Percentiles rank a stretch among this genome's conserved stretches.
Evolutionary conservation across 64 coral and sea anemone genomes (phyloP).

Genomic region (Pocillopora damicornis): DNA sequence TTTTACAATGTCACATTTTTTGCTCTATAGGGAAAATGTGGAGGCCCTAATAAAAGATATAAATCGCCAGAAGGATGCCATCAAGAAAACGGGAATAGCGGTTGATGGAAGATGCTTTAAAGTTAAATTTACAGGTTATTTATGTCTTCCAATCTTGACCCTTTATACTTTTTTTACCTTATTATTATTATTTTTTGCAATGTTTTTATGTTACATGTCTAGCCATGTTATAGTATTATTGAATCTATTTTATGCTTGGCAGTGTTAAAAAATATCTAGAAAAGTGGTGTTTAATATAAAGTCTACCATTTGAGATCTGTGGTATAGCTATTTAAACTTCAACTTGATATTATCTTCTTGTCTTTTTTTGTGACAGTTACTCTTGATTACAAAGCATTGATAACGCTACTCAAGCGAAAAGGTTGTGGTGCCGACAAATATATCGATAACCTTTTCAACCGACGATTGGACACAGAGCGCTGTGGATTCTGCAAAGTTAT

Average conservation of each 20-base stretch:
- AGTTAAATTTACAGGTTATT: constrained; percentile 53
- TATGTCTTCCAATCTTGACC: neutral
- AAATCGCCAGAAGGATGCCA: constrained; percentile 18
- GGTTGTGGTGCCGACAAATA: neutral
- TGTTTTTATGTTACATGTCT: neutral
- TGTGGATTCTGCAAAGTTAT: constrained; percentile 50
- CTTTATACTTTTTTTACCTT: neutral
- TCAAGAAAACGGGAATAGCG: constrained; percentile 19
- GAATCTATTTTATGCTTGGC: too few species aligned
- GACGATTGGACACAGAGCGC: constrained; percentile 34
- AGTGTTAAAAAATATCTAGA: too few species aligned
- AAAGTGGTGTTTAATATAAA: too few species aligned
- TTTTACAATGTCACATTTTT: constrained; percentile 1
- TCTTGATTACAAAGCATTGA: constrained; percentile 49
- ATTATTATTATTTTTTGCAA: neutral
- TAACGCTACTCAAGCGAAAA: neutral
- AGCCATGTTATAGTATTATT: too few species aligned
- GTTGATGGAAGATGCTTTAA: constrained; percentile 41
- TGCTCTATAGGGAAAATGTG: constrained; percentile 24
- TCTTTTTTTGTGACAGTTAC: constrained; percentile 23
- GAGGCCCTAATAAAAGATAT: constrained; percentile 29
- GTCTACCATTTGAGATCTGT: too few species aligned
- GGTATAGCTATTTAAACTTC: too few species aligned
- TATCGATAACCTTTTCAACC: constrained; percentile 5
- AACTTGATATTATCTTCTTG: neutral